Conservation (phyloP, 1,140 invertebrate species). For the Coenobita brevimanus region DNA sequence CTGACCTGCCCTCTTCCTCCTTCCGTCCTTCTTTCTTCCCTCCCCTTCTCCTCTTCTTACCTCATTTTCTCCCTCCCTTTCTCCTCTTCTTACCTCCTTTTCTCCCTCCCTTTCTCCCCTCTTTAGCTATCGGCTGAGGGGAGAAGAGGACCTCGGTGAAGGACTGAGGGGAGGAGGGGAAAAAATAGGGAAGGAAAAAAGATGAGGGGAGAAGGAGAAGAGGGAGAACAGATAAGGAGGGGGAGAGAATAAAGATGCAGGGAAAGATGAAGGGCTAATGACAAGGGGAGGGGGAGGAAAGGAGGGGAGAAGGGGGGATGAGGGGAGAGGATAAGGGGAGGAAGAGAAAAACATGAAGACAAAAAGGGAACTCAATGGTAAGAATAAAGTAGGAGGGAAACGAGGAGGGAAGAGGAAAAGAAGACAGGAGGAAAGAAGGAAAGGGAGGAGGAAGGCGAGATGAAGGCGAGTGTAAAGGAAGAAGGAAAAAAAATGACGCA, state of each 20-base stretch:
- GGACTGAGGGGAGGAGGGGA: not conserved
- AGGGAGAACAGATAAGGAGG: not conserved
- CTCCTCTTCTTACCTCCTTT: not conserved
- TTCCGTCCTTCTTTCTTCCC: not conserved
- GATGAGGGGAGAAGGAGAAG: not conserved
- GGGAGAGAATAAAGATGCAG: no score
- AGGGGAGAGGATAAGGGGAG: not conserved
- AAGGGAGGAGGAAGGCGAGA: no score
- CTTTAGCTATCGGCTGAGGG: no score
- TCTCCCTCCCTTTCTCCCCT: conserved; percentile 13
- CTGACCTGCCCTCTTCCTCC: not conserved
- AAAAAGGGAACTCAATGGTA: no score
- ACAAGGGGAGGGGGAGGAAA: not conserved
- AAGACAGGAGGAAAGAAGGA: no score
- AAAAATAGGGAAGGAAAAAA: not conserved
- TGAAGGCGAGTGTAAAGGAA: no score
- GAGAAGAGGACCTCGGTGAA: no score
- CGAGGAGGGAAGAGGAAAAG: no score
- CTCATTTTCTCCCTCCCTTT: no score
- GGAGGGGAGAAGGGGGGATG: not conserved
- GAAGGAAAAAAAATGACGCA: no score
- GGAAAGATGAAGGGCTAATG: not conserved
- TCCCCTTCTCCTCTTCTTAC: not conserved
- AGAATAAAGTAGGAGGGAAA: no score
- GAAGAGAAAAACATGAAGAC: not conserved